Evolutionary conservation across 2,888 invertebrate species (phyloP).

Genomic region (Anticlea derivata): DNA sequence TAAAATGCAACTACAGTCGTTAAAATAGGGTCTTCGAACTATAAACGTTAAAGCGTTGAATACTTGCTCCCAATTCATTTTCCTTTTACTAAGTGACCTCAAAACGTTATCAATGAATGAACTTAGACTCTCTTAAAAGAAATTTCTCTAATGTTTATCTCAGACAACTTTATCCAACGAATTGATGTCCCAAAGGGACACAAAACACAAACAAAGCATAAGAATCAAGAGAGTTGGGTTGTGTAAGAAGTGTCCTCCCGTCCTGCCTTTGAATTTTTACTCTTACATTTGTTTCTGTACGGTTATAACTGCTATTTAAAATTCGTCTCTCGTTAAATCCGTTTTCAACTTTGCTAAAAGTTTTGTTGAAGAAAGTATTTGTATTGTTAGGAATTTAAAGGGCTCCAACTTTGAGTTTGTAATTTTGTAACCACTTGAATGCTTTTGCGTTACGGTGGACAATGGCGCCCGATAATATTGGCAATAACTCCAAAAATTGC

Average conservation of each 20-base stretch:
- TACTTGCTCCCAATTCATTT: not conserved
- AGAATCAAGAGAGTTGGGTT: constrained; percentile 47
- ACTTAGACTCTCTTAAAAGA: constrained; percentile 29
- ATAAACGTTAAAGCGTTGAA: too few species aligned
- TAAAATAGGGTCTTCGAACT: too few species aligned
- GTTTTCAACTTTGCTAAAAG: constrained; percentile 39
- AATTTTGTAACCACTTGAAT: constrained; percentile 14
- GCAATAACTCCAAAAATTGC: not conserved
- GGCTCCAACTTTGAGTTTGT: constrained; percentile 17
- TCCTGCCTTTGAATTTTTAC: constrained; percentile 47
- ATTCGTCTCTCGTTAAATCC: constrained; percentile 39
- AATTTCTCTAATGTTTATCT: constrained; percentile 48
- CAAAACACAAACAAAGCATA: constrained; percentile 51
- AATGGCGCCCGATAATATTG: constrained; percentile 4
- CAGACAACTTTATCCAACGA: constrained; percentile 49
- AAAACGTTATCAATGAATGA: constrained; percentile 32
- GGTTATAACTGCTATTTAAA: constrained; percentile 40
- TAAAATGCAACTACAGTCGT: too few species aligned
- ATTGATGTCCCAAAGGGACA: constrained; percentile 49
- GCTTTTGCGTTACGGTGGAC: constrained; percentile 8
- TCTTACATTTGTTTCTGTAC: constrained; percentile 32
- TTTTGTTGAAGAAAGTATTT: constrained; percentile 35
- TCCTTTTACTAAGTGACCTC: constrained; percentile 17
- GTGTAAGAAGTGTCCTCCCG: constrained; percentile 47
- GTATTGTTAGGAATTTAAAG: constrained; percentile 33